phyloP scores from a whole-genome alignment of 2,113 vertebrate genomes.

The Chionis minor region DNA sequence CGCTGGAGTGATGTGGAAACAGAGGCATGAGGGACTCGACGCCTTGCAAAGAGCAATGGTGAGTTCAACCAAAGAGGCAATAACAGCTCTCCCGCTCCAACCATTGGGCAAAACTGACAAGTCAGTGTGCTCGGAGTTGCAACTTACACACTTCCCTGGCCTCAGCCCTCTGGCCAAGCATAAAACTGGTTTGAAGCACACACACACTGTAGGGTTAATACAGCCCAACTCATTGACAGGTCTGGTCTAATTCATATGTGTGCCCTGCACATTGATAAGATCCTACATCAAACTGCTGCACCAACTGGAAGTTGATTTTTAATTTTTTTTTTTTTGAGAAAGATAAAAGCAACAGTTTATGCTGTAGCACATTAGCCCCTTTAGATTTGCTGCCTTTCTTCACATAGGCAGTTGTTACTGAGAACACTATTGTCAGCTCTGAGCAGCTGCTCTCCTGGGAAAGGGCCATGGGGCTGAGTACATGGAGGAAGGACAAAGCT shows the following conservation, averaged over 20 bases:
- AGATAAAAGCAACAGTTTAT: neutral
- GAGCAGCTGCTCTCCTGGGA: neutral
- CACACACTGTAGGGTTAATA: neutral
- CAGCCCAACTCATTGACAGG: neutral
- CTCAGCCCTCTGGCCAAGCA: neutral
- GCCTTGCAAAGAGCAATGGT: neutral
- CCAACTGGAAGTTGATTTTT: neutral
- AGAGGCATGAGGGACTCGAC: neutral
- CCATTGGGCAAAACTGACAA: neutral
- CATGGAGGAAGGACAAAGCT: neutral
- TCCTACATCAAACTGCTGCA: neutral
- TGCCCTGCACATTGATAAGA: neutral
- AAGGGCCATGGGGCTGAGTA: neutral
- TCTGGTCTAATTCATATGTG: neutral
- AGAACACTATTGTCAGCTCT: neutral
- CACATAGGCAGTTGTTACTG: neutral
- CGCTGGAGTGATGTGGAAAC: neutral
- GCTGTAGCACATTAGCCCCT: neutral
- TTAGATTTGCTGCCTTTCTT: neutral
- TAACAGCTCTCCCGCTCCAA: neutral
- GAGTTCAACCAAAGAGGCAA: neutral
- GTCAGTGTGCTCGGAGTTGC: neutral
- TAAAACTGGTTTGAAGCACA: neutral
- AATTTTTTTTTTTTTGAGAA: neutral
- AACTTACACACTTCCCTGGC: neutral